Conservation (phyloP, 2,797 vertebrate species). For the Rhynchonycteris naso region DNA sequence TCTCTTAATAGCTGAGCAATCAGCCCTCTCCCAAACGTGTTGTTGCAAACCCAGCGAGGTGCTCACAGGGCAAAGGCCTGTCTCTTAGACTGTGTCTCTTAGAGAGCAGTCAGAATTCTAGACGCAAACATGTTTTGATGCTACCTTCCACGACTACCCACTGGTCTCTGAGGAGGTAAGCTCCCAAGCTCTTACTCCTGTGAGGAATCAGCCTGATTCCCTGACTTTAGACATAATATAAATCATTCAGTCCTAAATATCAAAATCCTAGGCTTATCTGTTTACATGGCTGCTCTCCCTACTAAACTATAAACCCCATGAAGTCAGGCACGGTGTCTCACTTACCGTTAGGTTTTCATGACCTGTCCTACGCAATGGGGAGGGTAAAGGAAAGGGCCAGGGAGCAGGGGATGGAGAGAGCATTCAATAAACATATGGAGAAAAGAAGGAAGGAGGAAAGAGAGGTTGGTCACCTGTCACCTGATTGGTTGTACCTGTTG, state of each 20-base stretch:
- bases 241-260: background rate
- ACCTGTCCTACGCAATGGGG: background rate
- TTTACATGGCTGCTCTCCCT: background rate
- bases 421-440: background rate
- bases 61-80: background rate
- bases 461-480: rapidly evolving
- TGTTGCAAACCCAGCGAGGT: background rate
- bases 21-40: background rate
- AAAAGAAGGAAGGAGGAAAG: background rate
- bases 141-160: background rate
- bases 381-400: background rate
- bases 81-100: background rate
- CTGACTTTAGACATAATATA: background rate
- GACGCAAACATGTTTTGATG: background rate
- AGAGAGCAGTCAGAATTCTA: background rate
- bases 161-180: background rate
- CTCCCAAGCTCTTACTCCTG: background rate
- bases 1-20: background rate
- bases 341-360: background rate
- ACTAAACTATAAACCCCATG: background rate
- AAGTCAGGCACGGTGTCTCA: background rate
- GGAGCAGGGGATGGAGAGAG: background rate
- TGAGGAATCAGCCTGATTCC: background rate
- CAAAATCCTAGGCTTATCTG: background rate
- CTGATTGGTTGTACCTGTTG: background rate